Evolutionary conservation across 2,888 invertebrate genomes (phyloP).

Genomic region (Brachynemurus nebulosus): DNA sequence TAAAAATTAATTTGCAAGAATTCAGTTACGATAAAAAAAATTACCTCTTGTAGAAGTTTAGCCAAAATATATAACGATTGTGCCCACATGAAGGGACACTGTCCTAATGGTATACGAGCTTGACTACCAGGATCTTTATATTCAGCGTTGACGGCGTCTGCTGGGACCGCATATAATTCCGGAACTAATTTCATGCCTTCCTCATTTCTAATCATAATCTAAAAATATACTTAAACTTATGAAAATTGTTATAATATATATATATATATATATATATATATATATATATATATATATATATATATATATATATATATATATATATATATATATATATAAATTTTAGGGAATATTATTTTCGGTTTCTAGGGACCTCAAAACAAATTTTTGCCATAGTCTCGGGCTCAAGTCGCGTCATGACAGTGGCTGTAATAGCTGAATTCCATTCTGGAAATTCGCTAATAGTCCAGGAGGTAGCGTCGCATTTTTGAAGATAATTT

Average conservation of each 20-base stretch:
- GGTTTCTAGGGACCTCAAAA: too few species aligned
- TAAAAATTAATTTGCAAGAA: conserved; percentile 7
- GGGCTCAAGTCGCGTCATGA: too few species aligned
- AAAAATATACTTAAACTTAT: too few species aligned
- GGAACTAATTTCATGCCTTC: conserved; percentile 84
- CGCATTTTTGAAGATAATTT: too few species aligned
- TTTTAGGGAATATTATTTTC: too few species aligned
- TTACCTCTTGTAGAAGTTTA: conserved; percentile 81
- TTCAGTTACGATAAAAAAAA: background rate
- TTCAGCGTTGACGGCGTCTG: conserved; percentile 72
- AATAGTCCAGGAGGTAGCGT: too few species aligned
- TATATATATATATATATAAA: conserved; percentile 12
- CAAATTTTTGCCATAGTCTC: too few species aligned
- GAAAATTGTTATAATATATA: background rate
- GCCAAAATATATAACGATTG: conserved; percentile 95
- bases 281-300: too few species aligned
- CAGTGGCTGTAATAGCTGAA: too few species aligned
- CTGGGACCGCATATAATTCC: conserved; percentile 83
- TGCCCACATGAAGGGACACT: conserved; percentile 95
- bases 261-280: too few species aligned
- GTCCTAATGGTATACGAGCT: conserved; percentile 68
- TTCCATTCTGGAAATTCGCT: too few species aligned
- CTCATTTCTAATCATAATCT: conserved; percentile 69
- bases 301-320: too few species aligned
- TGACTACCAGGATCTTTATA: conserved; percentile 85